Evolutionary conservation across 2,888 invertebrate species (phyloP), one percentile per base, ranked within the genome.

Genomic region (Sclerodermus sp.): DNA sequence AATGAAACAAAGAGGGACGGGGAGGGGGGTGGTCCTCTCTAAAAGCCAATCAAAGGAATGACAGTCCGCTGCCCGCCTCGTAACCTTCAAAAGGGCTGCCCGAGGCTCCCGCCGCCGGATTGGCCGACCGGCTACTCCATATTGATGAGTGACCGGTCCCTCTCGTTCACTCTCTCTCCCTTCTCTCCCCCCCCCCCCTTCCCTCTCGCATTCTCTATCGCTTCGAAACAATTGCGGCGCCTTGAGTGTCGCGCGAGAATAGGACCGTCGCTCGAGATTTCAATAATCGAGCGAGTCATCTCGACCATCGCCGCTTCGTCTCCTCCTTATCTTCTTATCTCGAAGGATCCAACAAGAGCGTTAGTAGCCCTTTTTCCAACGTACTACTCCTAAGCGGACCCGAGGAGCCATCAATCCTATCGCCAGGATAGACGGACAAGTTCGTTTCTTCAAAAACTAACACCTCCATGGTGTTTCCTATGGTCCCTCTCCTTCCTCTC

Each of bases 31-130:
- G 67, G 65, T 46, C 63, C 62, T 59, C 64, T 66, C 70, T 74
- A 73, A 74, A 75, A 75, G 74, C 77, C 77, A 77, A 77, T 77
- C 77, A 77, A 76, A 75, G 65, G 73, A 77, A 73, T 77, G 77
- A 77, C 77, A 77, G 76, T 74, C 66, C 52, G 60, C 55, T 65
- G 61, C 58, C 72, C 72, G 69, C 73, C 72, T 72, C 60, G 69
- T 69, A 72, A 71, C 71, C 75, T 76, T 76, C 70, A 62, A 66
- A 73, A 74, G 72, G 74, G 69, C 65, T 71, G 71, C 66, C 71
- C 62, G 66, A 70, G 69, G 73, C 70, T 70, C 23, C 23, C 23
- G 71, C 68, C 66, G 66, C 67, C 60, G 63, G 67, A 73, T 74
- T 73, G 71, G 73, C 68, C 59, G 12, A 12, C 58, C 64, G 58